These are phyloP conservation scores for Pomacea canaliculata DNA, from an alignment of 2,888 invertebrate species.

Conservation along the genomic window DNA sequence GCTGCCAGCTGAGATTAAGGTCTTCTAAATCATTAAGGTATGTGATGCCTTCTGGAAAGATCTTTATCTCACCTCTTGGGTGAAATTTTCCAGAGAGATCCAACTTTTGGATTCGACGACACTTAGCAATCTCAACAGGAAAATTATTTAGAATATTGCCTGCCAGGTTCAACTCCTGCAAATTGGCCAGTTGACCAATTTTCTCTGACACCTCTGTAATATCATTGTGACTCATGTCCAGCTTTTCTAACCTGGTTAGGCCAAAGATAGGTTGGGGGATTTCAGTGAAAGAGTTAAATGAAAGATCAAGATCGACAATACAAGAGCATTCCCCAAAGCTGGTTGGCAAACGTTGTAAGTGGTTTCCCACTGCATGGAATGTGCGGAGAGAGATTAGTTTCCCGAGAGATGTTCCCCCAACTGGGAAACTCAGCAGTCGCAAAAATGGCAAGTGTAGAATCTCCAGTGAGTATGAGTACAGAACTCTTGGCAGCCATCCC, in stretches of 20 bases:
- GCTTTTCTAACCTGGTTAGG: constrained; percentile 43
- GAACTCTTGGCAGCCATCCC: constrained; percentile 58
- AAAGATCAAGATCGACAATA: constrained; percentile 50
- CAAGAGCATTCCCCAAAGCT: constrained; percentile 53
- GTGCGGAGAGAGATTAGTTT: constrained; percentile 49
- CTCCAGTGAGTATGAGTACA: constrained; percentile 51
- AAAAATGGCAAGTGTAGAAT: constrained; percentile 56
- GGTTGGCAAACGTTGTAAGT: constrained; percentile 49
- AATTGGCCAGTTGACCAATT: constrained; percentile 49
- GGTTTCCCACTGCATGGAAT: constrained; percentile 58
- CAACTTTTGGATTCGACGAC: constrained; percentile 50
- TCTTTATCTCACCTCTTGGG: constrained; percentile 51
- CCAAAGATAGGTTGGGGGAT: constrained; percentile 52
- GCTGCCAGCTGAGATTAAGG: constrained; percentile 62
- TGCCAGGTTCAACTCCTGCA: constrained; percentile 49
- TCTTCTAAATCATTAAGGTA: constrained; percentile 45
- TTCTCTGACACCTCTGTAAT: constrained; percentile 42
- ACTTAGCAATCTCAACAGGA: constrained; percentile 49
- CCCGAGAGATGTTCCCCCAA: constrained; percentile 57
- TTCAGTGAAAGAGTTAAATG: constrained; percentile 53
- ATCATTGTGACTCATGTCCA: constrained; percentile 58
- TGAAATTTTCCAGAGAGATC: constrained; percentile 62
- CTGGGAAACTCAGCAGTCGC: constrained; percentile 58
- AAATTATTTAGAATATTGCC: constrained; percentile 53
- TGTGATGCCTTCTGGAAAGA: constrained; percentile 53